Percentiles rank a stretch among this genome's conserved stretches.
phyloP scores from a whole-genome alignment of 2,888 invertebrate species.

The Ormyrus labotus region DNA sequence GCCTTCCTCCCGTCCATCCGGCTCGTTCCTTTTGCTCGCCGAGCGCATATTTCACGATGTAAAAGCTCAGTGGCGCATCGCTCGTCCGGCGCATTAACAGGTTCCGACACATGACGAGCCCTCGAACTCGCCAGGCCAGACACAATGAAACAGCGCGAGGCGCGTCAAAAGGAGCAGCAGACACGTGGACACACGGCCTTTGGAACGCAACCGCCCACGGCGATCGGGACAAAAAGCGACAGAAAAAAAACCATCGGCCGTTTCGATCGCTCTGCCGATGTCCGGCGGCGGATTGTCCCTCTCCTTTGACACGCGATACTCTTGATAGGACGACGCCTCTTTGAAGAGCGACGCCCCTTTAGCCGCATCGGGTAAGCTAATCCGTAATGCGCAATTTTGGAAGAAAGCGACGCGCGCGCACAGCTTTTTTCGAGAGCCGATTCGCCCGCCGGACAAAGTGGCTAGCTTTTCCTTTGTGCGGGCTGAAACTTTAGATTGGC shows the following conservation, averaged over 20 bases:
- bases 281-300: slow-evolving; percentile 9
- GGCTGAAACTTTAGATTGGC: slow-evolving; percentile 25
- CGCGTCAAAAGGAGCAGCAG: slow-evolving; percentile 37
- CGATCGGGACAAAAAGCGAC: slow-evolving; percentile 23
- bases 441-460: too few species aligned
- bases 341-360: slow-evolving; percentile 48
- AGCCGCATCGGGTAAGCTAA: slow-evolving; percentile 46
- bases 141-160: slow-evolving; percentile 29
- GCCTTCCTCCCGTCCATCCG: too few species aligned
- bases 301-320: slow-evolving; percentile 54
- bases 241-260: neutral
- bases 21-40: too few species aligned
- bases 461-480: slow-evolving; percentile 9
- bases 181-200: neutral
- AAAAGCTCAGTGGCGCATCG: slow-evolving; percentile 21
- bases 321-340: slow-evolving; percentile 32
- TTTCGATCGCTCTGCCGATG: slow-evolving; percentile 10
- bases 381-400: slow-evolving; percentile 51
- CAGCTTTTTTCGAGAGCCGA: neutral
- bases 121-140: slow-evolving; percentile 1
- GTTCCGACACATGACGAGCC: slow-evolving; percentile 33
- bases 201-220: slow-evolving; percentile 39
- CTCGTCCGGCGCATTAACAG: slow-evolving; percentile 14
- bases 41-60: too few species aligned
- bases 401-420: slow-evolving; percentile 8